Conservation (phyloP, 2,797 vertebrate genomes). For the Psittacula derbiana region DNA sequence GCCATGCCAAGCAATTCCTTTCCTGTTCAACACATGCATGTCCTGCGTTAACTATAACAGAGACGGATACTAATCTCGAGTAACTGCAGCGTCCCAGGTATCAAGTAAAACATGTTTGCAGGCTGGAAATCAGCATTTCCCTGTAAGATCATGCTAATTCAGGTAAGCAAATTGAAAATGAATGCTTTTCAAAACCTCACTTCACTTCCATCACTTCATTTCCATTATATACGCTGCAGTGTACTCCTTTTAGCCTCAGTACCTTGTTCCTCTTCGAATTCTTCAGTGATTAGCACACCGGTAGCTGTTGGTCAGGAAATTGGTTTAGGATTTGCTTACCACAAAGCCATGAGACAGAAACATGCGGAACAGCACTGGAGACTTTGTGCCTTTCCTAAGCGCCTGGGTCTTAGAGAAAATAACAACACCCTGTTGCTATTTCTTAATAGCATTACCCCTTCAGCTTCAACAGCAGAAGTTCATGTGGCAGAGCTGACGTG, state of each 20-base stretch:
- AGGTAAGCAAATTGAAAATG: neutral
- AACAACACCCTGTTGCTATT: neutral
- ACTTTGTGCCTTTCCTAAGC: neutral
- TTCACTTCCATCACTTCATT: neutral
- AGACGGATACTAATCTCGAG: neutral
- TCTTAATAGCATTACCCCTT: neutral
- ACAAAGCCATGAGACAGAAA: neutral
- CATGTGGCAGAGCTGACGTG: neutral
- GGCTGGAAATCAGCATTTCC: neutral
- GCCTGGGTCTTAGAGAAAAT: neutral
- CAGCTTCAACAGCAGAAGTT: neutral
- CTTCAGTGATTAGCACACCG: neutral
- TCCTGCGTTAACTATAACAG: neutral
- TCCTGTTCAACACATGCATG: neutral
- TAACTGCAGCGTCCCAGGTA: neutral
- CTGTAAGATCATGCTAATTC: neutral
- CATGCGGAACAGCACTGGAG: neutral
- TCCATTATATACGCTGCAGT: fast-evolving
- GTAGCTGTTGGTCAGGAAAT: neutral
- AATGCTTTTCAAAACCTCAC: neutral
- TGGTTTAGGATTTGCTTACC: neutral
- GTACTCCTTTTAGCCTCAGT: neutral
- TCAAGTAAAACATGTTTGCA: neutral
- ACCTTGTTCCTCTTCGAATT: neutral
- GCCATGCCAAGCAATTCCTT: neutral